phyloP scores from a whole-genome alignment of 2,113 vertebrate genomes.

The Anolis carolinensis region DNA sequence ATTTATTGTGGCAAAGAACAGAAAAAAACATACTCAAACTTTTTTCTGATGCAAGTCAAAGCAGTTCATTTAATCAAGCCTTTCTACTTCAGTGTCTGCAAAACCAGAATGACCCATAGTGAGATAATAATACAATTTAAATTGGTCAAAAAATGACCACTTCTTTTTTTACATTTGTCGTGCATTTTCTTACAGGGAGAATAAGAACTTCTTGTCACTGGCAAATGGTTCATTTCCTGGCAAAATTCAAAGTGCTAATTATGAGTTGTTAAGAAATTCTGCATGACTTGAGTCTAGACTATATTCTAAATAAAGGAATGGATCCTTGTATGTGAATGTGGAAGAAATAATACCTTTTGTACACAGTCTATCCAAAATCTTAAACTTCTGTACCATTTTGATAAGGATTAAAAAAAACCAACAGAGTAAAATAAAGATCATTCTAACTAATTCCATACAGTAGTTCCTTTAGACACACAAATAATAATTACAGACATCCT shows the following conservation, averaged over 20 bases:
- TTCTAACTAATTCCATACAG: background rate
- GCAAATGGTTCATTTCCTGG: too few relatives aligned
- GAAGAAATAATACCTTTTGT: too few relatives aligned
- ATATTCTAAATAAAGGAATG: too few relatives aligned
- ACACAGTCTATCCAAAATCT: background rate
- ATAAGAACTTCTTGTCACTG: too few relatives aligned
- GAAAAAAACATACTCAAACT: background rate
- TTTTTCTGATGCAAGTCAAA: background rate
- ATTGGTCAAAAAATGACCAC: too few relatives aligned
- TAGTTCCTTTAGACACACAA: conserved; percentile 15
- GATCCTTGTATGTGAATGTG: too few relatives aligned
- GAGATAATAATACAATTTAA: background rate
- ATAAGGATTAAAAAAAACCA: background rate
- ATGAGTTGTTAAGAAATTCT: too few relatives aligned
- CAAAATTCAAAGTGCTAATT: too few relatives aligned
- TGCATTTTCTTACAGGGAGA: too few relatives aligned
- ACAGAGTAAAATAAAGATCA: background rate
- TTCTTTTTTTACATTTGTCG: too few relatives aligned
- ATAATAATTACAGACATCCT: accelerated
- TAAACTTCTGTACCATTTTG: background rate
- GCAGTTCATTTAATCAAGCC: background rate
- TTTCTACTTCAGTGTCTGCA: background rate
- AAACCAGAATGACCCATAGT: background rate
- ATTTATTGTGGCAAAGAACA: background rate
- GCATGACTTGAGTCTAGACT: too few relatives aligned